Evolutionary conservation across 2,113 vertebrate genomes (phyloP).

Genomic region (Lagopus muta): DNA sequence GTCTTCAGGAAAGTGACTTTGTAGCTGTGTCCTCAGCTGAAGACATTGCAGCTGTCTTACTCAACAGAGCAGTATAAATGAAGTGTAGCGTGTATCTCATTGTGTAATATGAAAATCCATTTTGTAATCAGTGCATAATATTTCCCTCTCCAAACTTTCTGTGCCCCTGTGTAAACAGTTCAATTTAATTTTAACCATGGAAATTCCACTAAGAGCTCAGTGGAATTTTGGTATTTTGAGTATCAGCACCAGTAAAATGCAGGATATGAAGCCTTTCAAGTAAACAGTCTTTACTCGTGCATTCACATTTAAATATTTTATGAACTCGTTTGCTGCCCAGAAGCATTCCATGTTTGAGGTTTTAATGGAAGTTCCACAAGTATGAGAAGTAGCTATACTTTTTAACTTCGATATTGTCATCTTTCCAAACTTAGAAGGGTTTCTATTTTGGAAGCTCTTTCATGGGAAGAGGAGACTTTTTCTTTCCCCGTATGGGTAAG

Average conservation of each 20-base stretch:
- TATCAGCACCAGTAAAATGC: not conserved
- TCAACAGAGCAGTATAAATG: not conserved
- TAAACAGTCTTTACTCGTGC: not conserved
- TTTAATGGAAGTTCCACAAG: not conserved
- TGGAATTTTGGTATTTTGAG: not conserved
- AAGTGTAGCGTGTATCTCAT: not conserved
- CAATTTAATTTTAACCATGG: not conserved
- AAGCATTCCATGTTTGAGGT: not conserved
- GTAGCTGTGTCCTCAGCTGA: not conserved
- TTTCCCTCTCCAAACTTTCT: not conserved
- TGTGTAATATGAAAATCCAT: not conserved
- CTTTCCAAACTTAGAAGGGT: not conserved
- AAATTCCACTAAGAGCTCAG: not conserved
- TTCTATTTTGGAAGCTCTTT: not conserved
- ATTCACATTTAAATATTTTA: not conserved
- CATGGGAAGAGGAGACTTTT: accelerated
- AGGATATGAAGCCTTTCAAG: not conserved
- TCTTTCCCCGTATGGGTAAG: not conserved
- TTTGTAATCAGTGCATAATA: not conserved
- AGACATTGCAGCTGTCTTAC: not conserved
- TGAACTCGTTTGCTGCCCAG: not conserved
- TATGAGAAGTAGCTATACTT: not conserved
- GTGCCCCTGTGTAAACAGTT: not conserved
- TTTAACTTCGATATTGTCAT: not conserved
- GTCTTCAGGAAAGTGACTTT: not conserved